phyloP scores from a whole-genome alignment of 2,888 invertebrate genomes.

The Drosophila affinis region DNA sequence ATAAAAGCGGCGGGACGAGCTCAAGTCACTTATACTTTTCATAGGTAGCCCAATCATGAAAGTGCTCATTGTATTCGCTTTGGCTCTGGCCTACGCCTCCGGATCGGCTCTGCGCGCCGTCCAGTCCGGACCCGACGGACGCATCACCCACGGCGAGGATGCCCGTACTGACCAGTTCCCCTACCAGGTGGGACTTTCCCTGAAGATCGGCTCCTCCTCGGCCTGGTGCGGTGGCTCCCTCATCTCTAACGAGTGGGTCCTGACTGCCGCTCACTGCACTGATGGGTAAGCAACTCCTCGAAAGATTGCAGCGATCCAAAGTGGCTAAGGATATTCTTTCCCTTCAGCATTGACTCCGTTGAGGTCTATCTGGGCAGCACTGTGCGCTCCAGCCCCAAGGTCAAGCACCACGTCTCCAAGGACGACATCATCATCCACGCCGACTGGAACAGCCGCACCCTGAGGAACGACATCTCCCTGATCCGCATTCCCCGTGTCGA shows the following conservation, averaged over 20 bases:
- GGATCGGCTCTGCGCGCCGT: constrained; percentile 59
- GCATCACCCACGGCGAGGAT: constrained; percentile 70
- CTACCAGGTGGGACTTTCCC: constrained; percentile 75
- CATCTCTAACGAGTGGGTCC: constrained; percentile 66
- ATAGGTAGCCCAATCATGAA: constrained; percentile 65
- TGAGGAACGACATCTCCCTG: constrained; percentile 73
- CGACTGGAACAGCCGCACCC: constrained; percentile 59
- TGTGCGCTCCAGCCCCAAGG: constrained; percentile 42
- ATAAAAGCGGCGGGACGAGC: constrained; percentile 34
- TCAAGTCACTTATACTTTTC: constrained; percentile 15
- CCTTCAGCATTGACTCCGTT: constrained; percentile 51
- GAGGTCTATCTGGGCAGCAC: constrained; percentile 67
- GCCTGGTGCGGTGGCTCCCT: constrained; percentile 80
- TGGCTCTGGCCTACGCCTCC: constrained; percentile 68
- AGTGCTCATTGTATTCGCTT: constrained; percentile 65
- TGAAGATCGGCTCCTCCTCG: constrained; percentile 45
- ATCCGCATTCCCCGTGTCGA: constrained; percentile 60
- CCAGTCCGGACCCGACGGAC: constrained; percentile 52
- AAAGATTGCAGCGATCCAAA: neutral
- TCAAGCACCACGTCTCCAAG: constrained; percentile 51
- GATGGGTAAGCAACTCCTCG: constrained; percentile 53
- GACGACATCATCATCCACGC: constrained; percentile 53
- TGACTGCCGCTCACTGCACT: constrained; percentile 81
- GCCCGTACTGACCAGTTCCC: constrained; percentile 67
- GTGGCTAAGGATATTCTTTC: neutral